phyloP scores from a whole-genome alignment of 2,797 vertebrate genomes.

The Zenarchopterus dispar region DNA sequence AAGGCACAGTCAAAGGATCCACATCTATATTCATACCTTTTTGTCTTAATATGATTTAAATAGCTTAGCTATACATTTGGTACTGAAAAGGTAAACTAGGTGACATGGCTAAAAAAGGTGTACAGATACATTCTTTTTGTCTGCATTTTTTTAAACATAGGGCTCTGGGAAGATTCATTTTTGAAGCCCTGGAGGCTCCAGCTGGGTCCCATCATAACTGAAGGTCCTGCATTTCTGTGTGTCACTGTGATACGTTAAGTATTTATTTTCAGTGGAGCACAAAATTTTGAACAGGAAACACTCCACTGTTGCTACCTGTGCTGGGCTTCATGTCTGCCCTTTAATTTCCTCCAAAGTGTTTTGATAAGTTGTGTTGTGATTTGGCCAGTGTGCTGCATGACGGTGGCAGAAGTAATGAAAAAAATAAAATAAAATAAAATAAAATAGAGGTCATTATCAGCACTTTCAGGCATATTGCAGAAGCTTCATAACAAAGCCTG shows the following conservation, averaged over 20 bases:
- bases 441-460: slow-evolving; percentile 73
- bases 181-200: too few relatives aligned
- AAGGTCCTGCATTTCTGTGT: background rate
- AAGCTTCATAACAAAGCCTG: slow-evolving; percentile 57
- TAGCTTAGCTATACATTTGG: too few relatives aligned
- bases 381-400: slow-evolving; percentile 44
- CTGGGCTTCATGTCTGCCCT: slow-evolving; percentile 34
- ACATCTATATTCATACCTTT: too few relatives aligned
- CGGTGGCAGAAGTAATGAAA: slow-evolving; percentile 71
- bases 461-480: slow-evolving; percentile 63
- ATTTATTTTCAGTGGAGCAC: background rate
- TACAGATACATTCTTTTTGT: too few relatives aligned
- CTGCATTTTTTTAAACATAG: too few relatives aligned
- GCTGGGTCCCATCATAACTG: too few relatives aligned
- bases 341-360: slow-evolving; percentile 23
- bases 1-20: too few relatives aligned
- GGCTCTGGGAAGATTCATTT: too few relatives aligned
- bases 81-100: too few relatives aligned
- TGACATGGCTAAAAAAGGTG: too few relatives aligned
- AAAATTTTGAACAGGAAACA: slow-evolving; percentile 9
- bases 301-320: slow-evolving; percentile 1
- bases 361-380: too few relatives aligned
- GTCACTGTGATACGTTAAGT: background rate
- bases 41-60: too few relatives aligned
- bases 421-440: slow-evolving; percentile 59